Percentiles rank a stretch among this genome's conserved stretches.
phyloP scores from a whole-genome alignment of 1,140 invertebrate genomes.

The Lasaia peninsularis region DNA sequence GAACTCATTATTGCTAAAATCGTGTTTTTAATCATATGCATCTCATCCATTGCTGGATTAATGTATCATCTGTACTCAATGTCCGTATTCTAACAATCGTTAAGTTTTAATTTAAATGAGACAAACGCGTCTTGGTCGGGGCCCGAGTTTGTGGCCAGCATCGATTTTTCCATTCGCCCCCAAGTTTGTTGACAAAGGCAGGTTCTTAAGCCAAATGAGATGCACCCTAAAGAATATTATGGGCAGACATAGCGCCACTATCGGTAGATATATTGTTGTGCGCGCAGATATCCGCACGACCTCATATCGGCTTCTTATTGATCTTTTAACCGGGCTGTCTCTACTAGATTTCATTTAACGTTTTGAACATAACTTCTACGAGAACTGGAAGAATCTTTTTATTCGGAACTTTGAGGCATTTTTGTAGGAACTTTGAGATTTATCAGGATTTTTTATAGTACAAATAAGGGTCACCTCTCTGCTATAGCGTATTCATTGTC shows the following conservation, averaged over 20 bases:
- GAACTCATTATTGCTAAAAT: no score
- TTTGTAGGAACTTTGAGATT: background rate
- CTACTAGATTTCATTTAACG: conserved; percentile 1
- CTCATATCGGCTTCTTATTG: conserved; percentile 66
- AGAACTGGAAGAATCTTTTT: background rate
- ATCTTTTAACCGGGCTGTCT: conserved; percentile 49
- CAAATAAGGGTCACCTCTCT: no score
- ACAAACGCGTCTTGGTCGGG: conserved; percentile 8
- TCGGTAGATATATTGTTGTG: conserved; percentile 60
- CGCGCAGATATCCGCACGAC: conserved; percentile 44
- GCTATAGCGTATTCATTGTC: no score
- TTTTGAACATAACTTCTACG: background rate
- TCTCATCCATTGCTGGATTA: no score
- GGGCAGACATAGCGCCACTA: conserved; percentile 72
- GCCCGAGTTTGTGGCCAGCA: conserved; percentile 27
- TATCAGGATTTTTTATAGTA: no score
- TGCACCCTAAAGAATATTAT: conserved; percentile 77
- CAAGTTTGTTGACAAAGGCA: conserved; percentile 70
- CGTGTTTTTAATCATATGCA: no score
- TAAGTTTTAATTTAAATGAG: conserved; percentile 11
- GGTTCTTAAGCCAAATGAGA: conserved; percentile 65
- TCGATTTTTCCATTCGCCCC: conserved; percentile 41
- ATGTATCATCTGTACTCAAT: background rate
- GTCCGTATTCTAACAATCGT: background rate
- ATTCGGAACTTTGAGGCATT: no score